Base-by-base conservation (phyloP, 2,797 vertebrate genomes). In the Arrhamphus sclerolepis region DNA sequence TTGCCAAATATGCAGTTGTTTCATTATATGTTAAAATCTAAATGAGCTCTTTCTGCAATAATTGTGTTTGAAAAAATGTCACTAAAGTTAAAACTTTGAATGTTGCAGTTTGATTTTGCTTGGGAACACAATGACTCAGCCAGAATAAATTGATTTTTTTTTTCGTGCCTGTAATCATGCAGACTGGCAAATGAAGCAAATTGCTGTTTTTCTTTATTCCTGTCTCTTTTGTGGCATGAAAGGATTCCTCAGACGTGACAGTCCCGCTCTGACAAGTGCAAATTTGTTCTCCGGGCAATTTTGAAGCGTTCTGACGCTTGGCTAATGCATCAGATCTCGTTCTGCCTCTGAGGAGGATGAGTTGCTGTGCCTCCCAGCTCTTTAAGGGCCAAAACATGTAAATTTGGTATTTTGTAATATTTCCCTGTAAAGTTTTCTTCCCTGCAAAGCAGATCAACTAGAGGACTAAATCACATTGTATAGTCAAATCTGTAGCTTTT, bases 51-150 rank as follows among this genome's bases (percentile, higher is more conserved):
- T 9, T 38, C 5, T 38, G 34, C 34, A 14, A 13, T 3, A 4
- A 14, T 38, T 38, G 34, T 14, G 13, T 38, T 38, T 38, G 3
- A 38, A 14, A 38, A 5, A 38, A 13, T 38, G 13, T 38, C 34
- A 5, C 2, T 38, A 14, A 38, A 38, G 34, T 38, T 38, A 7
- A 38, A 13, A 13, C 34, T 38, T 38, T 38, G 34, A 5, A 38
- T 14, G 11, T 11, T 34, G 31, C 31, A 34, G 31, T 34, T 34
- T 34, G 29, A 31, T 7, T 53, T 42, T 73, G 28, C 26, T 56
- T 62, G 42, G 24, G 59, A 46, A 69, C 54, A 42, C 58, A 44
- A n/a, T 46, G 59, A 66, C 57, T 77, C 63, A 74, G 61, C 20
- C 51, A 5, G 61, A 29, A 50, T 55, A 62, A 50, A 67, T 49